These are phyloP conservation scores for Protomyctophum bolini DNA, from an alignment of 2,113 vertebrate genomes.

Conservation along the genomic window DNA sequence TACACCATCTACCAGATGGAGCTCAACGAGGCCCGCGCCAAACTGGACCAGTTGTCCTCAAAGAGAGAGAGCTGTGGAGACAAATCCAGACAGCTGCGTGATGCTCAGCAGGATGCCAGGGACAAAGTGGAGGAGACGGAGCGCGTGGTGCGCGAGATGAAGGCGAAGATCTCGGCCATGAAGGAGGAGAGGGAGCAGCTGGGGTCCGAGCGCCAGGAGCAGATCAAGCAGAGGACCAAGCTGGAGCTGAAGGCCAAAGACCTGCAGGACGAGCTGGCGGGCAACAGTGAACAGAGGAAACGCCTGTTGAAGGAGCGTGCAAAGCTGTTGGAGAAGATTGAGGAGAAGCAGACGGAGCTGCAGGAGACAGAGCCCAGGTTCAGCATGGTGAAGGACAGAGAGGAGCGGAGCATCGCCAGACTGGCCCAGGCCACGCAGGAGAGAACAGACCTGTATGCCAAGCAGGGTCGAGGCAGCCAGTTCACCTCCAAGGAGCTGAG, in stretches of 20 bases:
- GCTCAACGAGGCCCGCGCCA: constrained; percentile 97
- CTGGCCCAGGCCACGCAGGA: constrained; percentile 97
- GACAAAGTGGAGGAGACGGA: constrained; percentile 99
- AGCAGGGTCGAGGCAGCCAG: constrained; percentile 97
- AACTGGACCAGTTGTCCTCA: constrained; percentile 95
- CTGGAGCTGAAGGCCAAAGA: constrained; percentile 97
- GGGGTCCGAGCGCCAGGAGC: constrained; percentile 94
- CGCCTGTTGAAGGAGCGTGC: constrained; percentile 96
- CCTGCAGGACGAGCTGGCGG: constrained; percentile 97
- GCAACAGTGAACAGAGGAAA: constrained; percentile 99
- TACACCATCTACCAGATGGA: constrained; percentile 99
- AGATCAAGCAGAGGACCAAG: constrained; percentile 99
- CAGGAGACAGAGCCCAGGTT: constrained; percentile 99
- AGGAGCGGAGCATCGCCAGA: constrained; percentile 97
- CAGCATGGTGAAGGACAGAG: constrained; percentile 97
- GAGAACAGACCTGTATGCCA: constrained; percentile 97
- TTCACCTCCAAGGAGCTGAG: constrained; percentile 99
- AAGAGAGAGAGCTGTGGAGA: constrained; percentile 98
- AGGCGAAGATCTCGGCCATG: constrained; percentile 97
- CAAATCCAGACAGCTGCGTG: constrained; percentile 96
- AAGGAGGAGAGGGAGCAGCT: constrained; percentile 98
- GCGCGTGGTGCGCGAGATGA: constrained; percentile 93
- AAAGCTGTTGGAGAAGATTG: constrained; percentile 97
- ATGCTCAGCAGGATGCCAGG: constrained; percentile 96
- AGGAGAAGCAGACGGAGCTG: constrained; percentile 98